Evolutionary conservation across 2,888 invertebrate species (phyloP), one percentile per base, ranked within the genome.

Genomic region (Nymphalis urticae): DNA sequence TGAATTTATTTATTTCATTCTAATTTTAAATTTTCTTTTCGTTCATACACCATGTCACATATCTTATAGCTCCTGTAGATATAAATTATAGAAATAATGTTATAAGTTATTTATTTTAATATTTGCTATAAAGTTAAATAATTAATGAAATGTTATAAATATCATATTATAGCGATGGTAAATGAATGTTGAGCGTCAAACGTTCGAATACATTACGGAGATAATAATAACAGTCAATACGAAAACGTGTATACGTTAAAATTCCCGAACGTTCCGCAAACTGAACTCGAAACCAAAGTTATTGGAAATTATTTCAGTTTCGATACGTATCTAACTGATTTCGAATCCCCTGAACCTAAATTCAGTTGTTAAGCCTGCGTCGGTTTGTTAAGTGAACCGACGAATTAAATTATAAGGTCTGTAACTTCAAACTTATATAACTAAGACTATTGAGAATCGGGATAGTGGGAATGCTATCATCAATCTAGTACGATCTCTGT

Each of bases 371-470:
- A 77, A 80, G 80, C 80, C 77, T 74, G 75, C 76, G 76, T 79
- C 77, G 77, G 76, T 71, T 73, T 64, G 48, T 66, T 73, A 72
- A 74, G 76, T 77, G 79, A 83, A 81, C 78, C 80, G 75, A 74
- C 75, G 80, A 83, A 85, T 86, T 80, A 79, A 82, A 86, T 86
- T 84, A 86, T 80, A 80, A 80, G 78, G 77, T 66, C 66, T 74
- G 76, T 81, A 78, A 81, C 79, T 80, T 77, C 74, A 76, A 77
- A 82, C 77, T 79, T 66, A 71, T 65, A 58, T 79, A 79, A 82
- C 84, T 80, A 80, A 76, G 78, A 76, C 79, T 79, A 75, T 74
- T 81, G 80, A 82, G 48, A 62, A 59, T 65, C 48, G 24, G 58
- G 62, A 67, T 62, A 53, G 21, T 58, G 19, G 19, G 58, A 42